Evolutionary conservation across 2,113 vertebrate genomes (phyloP).

Genomic region (Thamnaconus septentrionalis): DNA sequence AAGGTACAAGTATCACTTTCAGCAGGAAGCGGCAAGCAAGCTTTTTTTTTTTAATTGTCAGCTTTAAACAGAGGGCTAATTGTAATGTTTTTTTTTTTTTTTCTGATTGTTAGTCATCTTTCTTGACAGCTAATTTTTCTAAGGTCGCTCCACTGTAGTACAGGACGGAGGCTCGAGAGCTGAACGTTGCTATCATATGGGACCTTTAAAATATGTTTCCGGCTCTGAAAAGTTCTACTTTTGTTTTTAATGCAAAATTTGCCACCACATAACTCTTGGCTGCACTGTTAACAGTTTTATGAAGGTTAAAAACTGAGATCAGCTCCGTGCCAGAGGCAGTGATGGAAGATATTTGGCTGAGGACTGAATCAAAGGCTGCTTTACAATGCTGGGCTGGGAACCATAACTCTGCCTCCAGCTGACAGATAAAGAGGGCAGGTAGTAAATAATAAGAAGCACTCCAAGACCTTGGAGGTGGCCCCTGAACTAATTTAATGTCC

Average conservation of each 20-base stretch:
- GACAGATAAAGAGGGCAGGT: slow-evolving; percentile 66
- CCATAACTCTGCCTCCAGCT: slow-evolving; percentile 61
- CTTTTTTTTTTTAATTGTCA: too few relatives aligned
- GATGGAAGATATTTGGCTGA: slow-evolving; percentile 59
- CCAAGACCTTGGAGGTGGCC: slow-evolving; percentile 67
- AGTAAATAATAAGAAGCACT: slow-evolving; percentile 65
- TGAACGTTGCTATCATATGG: too few relatives aligned
- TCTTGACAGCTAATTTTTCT: too few relatives aligned
- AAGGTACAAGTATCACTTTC: too few relatives aligned
- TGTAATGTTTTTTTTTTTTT: too few relatives aligned
- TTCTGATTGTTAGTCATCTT: too few relatives aligned
- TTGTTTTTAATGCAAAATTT: slow-evolving; percentile 21
- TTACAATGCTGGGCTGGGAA: slow-evolving; percentile 40
- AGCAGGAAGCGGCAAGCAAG: too few relatives aligned
- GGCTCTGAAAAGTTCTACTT: background rate
- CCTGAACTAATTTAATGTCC: slow-evolving; percentile 62
- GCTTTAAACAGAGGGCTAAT: too few relatives aligned
- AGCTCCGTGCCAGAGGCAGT: slow-evolving; percentile 46
- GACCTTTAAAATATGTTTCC: slow-evolving; percentile 30
- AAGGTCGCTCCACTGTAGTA: too few relatives aligned
- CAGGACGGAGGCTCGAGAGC: too few relatives aligned
- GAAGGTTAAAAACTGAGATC: slow-evolving; percentile 54
- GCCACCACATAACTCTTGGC: slow-evolving; percentile 54
- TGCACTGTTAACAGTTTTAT: slow-evolving; percentile 51
- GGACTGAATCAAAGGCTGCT: slow-evolving; percentile 47